Base-by-base conservation (phyloP, 2,888 invertebrate species). In the Drosophila kuntzei region DNA sequence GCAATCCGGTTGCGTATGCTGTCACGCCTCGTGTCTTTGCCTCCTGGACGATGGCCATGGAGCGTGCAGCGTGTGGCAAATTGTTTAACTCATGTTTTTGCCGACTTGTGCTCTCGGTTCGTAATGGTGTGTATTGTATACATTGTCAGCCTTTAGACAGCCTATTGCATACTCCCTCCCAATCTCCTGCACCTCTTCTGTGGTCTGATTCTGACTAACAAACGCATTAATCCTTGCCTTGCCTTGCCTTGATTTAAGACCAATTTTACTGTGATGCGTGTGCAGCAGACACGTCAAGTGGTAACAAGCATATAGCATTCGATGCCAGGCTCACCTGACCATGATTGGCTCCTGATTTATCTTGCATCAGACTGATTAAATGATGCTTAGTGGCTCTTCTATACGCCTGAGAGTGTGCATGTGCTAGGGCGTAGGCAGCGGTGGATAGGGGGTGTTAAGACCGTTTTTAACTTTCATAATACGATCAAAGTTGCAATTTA, bases 1-100 rank as follows among this genome's bases (percentile, higher is more conserved):
- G 96, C 12, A 96, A 95, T 91, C 96, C 96, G 20, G 93, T 95
- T 8, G 95, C 95, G 0, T 96, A 94, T 92, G 95, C 96, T 4
- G 94, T 96, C 22, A 96, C 95, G 1, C 96, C 96, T 6, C 95
- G 96, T 91, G 94, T 95, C 82, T 94, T 94, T 3, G 93, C 93
- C 87, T 93, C 93, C 4, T 95, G 93, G 75, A 95, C 95, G 0
- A 95, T 96, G 84, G 93, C 94, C 76, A 95, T 96, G 25, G 5
- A 92, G 96, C 34, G 71, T 94, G 16, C 94, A 95, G 80, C 92
- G 94, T 74, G 90, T 93, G 0, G 63, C 94, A 39, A 96, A 96
- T 89, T 94, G 94, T 0, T 93, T 94, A 18, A 95, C 93, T 93
- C 93, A 95, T 83, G 80, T 94, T 47, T 92, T 94, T 1, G 93